phyloP scores from a whole-genome alignment of 2,797 vertebrate genomes.

The Petrocephalus schoutedeni region DNA sequence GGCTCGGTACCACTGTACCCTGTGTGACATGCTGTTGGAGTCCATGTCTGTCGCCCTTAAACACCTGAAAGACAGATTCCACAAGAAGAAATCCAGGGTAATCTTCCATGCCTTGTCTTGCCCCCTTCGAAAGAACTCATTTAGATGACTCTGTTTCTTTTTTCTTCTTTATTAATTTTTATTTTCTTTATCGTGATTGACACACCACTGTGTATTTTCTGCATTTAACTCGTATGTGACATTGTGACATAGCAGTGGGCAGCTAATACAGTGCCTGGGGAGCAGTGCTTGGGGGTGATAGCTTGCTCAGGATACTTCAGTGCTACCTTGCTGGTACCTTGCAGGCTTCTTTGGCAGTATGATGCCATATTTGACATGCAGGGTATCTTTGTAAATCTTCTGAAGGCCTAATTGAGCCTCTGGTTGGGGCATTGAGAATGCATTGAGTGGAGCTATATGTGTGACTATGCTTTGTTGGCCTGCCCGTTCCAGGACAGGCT shows the following conservation, averaged over 20 bases:
- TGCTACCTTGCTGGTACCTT: too few relatives aligned
- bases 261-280: too few relatives aligned
- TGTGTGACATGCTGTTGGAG: slow-evolving; percentile 80
- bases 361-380: not conserved
- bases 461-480: not conserved
- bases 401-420: not conserved
- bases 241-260: too few relatives aligned
- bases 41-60: slow-evolving; percentile 75
- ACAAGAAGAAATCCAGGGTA: slow-evolving; percentile 81
- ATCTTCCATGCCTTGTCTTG: slow-evolving; percentile 33
- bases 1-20: slow-evolving; percentile 73
- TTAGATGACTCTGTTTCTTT: not conserved
- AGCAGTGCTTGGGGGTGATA: too few relatives aligned
- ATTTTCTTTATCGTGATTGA: too few relatives aligned
- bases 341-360: not conserved
- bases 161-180: too few relatives aligned
- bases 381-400: not conserved
- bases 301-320: too few relatives aligned
- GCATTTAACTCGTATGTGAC: too few relatives aligned
- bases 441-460: not conserved
- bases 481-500: slow-evolving; percentile 66
- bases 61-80: slow-evolving; percentile 84
- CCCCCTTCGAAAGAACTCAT: not conserved
- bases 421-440: not conserved
- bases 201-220: too few relatives aligned